Percentiles rank a stretch among this genome's conserved stretches.
These are phyloP conservation scores for Anoplopoma fimbria DNA, from an alignment of 2,113 vertebrate species.

Conservation along the genomic window DNA sequence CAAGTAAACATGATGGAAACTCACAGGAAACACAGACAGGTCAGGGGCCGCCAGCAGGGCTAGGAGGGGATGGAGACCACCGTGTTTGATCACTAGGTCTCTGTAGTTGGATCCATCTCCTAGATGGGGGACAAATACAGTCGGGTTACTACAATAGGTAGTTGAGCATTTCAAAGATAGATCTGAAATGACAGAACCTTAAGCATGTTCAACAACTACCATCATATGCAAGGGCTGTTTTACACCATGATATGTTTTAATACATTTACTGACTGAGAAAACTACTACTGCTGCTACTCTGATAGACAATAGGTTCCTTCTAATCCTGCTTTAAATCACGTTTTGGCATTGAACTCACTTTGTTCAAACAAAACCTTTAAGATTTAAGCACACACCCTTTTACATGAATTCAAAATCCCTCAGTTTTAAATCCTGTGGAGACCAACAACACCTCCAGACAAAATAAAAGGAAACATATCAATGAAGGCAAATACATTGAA, in stretches of 20 bases:
- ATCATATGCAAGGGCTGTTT: neutral
- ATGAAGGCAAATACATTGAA: neutral
- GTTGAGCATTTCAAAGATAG: neutral
- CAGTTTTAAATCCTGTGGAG: neutral
- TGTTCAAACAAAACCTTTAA: neutral
- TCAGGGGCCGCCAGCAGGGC: constrained; percentile 87
- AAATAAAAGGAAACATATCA: neutral
- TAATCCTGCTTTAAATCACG: neutral
- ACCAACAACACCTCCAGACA: neutral
- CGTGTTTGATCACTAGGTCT: constrained; percentile 93
- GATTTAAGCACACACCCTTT: neutral
- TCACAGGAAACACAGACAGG: constrained; percentile 88
- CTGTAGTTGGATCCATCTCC: constrained; percentile 91
- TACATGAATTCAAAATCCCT: neutral
- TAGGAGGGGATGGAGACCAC: constrained; percentile 87
- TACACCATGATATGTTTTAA: neutral
- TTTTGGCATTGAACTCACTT: neutral
- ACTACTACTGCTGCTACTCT: neutral
- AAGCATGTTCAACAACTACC: neutral
- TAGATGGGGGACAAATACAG: constrained; percentile 50
- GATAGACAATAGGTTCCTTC: neutral
- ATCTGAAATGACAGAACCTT: neutral
- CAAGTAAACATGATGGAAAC: constrained; percentile 57
- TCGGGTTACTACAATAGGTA: neutral
- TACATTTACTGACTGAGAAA: neutral